phyloP scores from a whole-genome alignment of 2,797 vertebrate genomes.

The Scleropages formosus region DNA sequence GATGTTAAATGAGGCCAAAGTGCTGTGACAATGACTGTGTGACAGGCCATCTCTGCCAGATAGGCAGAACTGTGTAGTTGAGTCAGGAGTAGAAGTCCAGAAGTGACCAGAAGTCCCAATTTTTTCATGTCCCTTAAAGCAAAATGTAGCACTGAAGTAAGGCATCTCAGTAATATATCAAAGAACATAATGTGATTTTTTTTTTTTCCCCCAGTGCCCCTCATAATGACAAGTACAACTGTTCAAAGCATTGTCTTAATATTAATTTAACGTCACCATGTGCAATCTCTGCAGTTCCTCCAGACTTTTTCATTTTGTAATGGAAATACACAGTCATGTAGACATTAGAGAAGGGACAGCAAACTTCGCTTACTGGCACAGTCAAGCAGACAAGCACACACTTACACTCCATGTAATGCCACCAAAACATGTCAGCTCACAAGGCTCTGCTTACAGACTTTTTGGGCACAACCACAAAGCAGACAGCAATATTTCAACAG shows the following conservation, averaged over 20 bases:
- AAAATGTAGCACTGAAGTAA: background rate
- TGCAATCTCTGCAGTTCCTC: background rate
- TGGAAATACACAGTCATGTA: background rate
- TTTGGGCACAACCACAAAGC: too few species aligned
- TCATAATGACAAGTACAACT: too few species aligned
- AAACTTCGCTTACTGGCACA: too few species aligned
- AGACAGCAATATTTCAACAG: too few species aligned
- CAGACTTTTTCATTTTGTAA: background rate
- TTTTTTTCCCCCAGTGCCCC: too few species aligned
- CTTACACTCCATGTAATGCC: background rate
- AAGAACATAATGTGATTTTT: too few species aligned
- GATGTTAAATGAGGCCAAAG: background rate
- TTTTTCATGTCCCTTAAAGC: background rate
- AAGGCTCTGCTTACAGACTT: too few species aligned
- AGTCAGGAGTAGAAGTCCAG: background rate
- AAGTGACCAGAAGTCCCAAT: background rate
- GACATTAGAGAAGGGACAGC: too few species aligned
- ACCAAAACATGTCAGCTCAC: background rate
- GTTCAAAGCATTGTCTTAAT: background rate
- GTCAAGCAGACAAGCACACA: too few species aligned
- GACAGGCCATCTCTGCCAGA: background rate
- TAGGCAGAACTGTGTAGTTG: background rate
- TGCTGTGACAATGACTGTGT: background rate
- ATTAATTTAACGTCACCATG: background rate
- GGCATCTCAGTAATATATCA: too few species aligned